Evolutionary conservation across 1,140 invertebrate species (phyloP).

Genomic region (Drosophila nasuta): DNA sequence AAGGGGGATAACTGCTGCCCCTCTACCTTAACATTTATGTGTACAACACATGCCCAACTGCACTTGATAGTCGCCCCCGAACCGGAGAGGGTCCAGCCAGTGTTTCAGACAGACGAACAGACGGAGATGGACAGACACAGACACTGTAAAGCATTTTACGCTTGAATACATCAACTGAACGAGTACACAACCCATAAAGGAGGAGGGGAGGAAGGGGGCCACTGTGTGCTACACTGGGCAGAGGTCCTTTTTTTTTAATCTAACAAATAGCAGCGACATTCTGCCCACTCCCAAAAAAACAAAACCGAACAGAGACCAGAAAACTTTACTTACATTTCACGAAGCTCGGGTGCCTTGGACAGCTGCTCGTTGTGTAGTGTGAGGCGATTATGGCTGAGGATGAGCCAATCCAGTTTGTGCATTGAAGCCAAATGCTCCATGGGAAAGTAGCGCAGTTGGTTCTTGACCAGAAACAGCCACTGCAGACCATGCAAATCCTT

Average conservation of each 20-base stretch:
- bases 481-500: constrained; percentile 83
- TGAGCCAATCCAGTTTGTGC: constrained; percentile 84
- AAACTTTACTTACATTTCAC: constrained; percentile 86
- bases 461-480: constrained; percentile 85
- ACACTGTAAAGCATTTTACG: constrained; percentile 74
- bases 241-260: constrained; percentile 57
- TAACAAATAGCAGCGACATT: constrained; percentile 66
- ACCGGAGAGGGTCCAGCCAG: constrained; percentile 11
- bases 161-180: constrained; percentile 73
- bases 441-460: constrained; percentile 74
- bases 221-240: not conserved
- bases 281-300: not conserved
- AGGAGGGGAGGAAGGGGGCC: not conserved
- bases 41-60: constrained; percentile 44
- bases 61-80: constrained; percentile 35
- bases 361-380: constrained; percentile 84
- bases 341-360: constrained; percentile 85
- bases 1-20: constrained; percentile 32
- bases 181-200: constrained; percentile 32
- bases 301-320: not conserved
- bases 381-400: constrained; percentile 86
- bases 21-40: not conserved
- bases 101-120: constrained; percentile 32
- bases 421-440: constrained; percentile 85
- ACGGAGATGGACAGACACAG: constrained; percentile 40